Evolutionary conservation across 2,888 invertebrate species (phyloP).

Genomic region (Cremastobaeus sp.): DNA sequence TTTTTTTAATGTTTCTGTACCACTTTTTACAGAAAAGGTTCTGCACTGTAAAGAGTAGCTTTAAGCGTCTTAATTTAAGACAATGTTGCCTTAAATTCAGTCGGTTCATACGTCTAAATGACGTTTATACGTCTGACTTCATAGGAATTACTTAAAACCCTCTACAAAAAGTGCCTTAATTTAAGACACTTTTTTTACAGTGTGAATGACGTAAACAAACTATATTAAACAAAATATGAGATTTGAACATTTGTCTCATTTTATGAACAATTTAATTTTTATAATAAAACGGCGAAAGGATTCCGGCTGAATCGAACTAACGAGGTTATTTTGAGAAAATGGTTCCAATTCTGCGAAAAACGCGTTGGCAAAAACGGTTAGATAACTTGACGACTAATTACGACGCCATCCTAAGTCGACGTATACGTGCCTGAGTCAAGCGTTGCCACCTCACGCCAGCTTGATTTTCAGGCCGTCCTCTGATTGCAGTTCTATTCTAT

Average conservation of each 20-base stretch:
- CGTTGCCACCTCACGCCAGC: conserved; percentile 16
- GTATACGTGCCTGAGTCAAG: conserved; percentile 17
- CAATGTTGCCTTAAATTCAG: too few species aligned
- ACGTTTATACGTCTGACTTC: too few species aligned
- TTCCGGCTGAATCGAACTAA: conserved; percentile 5
- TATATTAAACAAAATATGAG: conserved; percentile 23
- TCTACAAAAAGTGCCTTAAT: too few species aligned
- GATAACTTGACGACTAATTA: conserved; percentile 25
- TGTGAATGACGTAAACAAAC: too few species aligned
- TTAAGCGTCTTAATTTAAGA: too few species aligned
- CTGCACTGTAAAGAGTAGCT: too few species aligned
- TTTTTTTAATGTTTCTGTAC: too few species aligned
- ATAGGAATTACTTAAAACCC: too few species aligned
- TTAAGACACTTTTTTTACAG: too few species aligned
- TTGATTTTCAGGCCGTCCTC: conserved; percentile 20
- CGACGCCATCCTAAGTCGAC: conserved; percentile 18
- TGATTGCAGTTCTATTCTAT: conserved; percentile 22
- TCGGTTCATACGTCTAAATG: too few species aligned
- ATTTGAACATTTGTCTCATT: not conserved
- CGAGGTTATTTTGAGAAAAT: conserved; percentile 4
- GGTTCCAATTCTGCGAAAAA: conserved; percentile 28
- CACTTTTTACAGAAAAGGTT: too few species aligned
- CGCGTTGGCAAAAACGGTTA: conserved; percentile 13
- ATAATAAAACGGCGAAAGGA: too few species aligned
- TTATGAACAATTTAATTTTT: not conserved